Base-by-base conservation (phyloP, 92 coral and sea anemone genomes). In the Virgularia gustaviana region DNA sequence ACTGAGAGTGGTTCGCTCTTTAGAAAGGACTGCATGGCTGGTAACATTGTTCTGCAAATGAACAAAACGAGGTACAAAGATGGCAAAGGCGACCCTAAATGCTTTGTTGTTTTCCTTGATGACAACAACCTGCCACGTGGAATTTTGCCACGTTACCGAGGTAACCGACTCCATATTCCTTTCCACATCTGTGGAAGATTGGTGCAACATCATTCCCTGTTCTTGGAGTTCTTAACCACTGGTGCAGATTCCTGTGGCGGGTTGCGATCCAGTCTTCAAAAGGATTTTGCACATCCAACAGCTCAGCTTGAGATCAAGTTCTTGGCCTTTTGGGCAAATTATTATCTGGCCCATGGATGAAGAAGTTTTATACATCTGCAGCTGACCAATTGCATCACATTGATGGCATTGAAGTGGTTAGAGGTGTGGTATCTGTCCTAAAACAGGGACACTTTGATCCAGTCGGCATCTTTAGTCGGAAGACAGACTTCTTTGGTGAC, bases 101-200 rank as follows among this genome's bases (percentile, higher is more conserved):
- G 63, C 5, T 56, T 56, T n/a, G 32, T 27, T 27, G 63, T 36
- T 2, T 56, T 56, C 29, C 63, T 56, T 56, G 34, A 56, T 36
- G 32, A 36, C 63, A 56, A 56, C 3, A 24, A 36, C 32, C 32
- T 56, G 34, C 63, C 63, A 56, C 63, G 63, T 2, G 63, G 63
- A 7, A 32, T 56, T 56, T n/a, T 56, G 2, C 63, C 63, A 27
- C 2, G 63, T 11, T 23, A 56, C 34, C 11, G 34, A 23, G 63
- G 63, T 36, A 56, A 56, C 32, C 35, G 63, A 35, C 63, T 56
- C 63, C 63, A 56, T 56, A 36, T 56, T 32, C 32, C 32, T 32
- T 56, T 56, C 32, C 11, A 56, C 11, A 56, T 56, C 11, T 32
- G 34, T 10, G 63, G 33, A 10, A 56, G 29, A 57, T 39, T 57